Evolutionary conservation across 2,113 vertebrate genomes (phyloP).

Genomic region (Limnothrissa miodon): DNA sequence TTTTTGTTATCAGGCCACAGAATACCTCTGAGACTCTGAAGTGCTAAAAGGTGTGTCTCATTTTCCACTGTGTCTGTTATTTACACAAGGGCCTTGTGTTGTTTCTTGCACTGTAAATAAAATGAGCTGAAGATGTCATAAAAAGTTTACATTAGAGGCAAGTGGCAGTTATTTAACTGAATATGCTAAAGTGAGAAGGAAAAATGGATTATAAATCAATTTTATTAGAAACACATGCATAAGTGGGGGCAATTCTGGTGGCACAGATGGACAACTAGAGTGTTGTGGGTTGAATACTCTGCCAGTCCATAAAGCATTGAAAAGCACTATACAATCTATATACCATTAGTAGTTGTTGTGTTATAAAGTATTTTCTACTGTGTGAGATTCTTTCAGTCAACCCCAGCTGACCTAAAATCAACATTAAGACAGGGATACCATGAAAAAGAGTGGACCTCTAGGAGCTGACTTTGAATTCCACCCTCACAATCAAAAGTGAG

Average conservation of each 20-base stretch:
- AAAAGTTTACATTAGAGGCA: not conserved
- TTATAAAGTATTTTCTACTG: too few species aligned
- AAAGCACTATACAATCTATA: too few species aligned
- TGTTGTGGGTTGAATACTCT: not conserved
- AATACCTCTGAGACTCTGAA: conserved; percentile 1
- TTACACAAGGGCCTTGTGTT: not conserved
- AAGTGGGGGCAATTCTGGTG: too few species aligned
- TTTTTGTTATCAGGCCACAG: not conserved
- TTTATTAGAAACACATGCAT: too few species aligned
- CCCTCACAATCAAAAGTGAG: too few species aligned
- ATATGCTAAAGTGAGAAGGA: not conserved
- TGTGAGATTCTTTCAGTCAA: too few species aligned
- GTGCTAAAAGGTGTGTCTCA: not conserved
- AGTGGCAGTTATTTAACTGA: not conserved
- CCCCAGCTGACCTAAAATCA: not conserved
- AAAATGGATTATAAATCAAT: too few species aligned
- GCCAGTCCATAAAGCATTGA: not conserved
- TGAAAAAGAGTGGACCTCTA: too few species aligned
- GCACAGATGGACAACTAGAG: too few species aligned
- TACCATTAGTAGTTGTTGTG: too few species aligned
- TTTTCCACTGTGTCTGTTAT: not conserved
- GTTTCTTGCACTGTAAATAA: not conserved
- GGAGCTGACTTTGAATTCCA: too few species aligned
- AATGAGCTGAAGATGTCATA: not conserved
- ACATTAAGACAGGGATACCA: not conserved